Evolutionary conservation across 2,113 vertebrate genomes (phyloP).

Genomic region (Xenus cinereus): DNA sequence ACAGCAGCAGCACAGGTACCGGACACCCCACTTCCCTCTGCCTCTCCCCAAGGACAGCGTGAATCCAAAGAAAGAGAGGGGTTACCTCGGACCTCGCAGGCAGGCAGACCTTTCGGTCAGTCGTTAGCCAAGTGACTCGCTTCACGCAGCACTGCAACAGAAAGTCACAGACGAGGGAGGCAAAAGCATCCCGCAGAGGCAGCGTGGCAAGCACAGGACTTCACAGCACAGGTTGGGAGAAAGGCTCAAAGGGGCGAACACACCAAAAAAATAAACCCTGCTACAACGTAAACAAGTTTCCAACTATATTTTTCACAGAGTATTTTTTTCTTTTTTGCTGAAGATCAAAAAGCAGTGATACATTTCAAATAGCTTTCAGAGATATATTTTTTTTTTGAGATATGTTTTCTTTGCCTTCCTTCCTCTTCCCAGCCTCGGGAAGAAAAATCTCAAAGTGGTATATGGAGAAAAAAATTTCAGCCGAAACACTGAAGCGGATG

Average conservation of each 20-base stretch:
- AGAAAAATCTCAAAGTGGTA: background rate
- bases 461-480: background rate
- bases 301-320: background rate
- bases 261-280: background rate
- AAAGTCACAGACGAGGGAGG: background rate
- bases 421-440: background rate
- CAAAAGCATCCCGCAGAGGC: background rate
- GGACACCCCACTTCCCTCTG: background rate
- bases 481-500: background rate
- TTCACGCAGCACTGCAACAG: background rate
- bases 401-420: background rate
- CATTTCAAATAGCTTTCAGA: background rate
- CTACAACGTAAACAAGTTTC: background rate
- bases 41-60: background rate
- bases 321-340: background rate
- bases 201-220: background rate
- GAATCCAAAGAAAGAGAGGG: background rate
- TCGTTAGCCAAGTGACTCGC: background rate
- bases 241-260: background rate
- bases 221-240: no score
- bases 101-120: accelerated
- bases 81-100: background rate
- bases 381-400: background rate
- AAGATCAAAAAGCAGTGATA: background rate
- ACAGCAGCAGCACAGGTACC: background rate